Percentiles rank a stretch among this genome's conserved stretches.
Conservation (phyloP, 64 coral and sea anemone genomes). For the Dendronephthya gigantea region DNA sequence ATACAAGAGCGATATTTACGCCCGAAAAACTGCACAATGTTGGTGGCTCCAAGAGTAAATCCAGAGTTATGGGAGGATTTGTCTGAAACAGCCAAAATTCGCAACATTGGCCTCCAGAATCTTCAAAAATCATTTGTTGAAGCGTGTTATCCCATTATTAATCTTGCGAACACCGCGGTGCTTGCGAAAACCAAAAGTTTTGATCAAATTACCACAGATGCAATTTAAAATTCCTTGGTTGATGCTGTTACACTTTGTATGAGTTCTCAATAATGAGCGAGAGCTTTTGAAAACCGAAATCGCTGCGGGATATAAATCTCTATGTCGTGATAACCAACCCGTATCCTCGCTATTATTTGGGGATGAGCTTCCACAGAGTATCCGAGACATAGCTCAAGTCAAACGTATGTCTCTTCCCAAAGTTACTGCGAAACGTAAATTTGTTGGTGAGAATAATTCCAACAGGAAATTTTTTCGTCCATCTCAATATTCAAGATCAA, state of each 20-base stretch:
- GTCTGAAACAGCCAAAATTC: background rate
- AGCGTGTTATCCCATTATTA: background rate
- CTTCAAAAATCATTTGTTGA: background rate
- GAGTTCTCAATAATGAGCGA: conserved; percentile 41
- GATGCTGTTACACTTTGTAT: conserved; percentile 34
- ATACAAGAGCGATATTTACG: no score
- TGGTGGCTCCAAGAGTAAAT: no score
- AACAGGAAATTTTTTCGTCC: no score
- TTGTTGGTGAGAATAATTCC: background rate
- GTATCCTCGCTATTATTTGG: conserved; percentile 26
- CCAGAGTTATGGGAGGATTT: background rate
- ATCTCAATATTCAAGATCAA: background rate
- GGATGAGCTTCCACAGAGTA: no score
- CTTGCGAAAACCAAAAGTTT: conserved; percentile 12
- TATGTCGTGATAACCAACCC: conserved; percentile 22
- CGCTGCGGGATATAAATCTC: conserved; percentile 25
- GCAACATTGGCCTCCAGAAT: background rate
- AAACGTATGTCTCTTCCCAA: conserved; percentile 16
- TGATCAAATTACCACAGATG: conserved; percentile 1
- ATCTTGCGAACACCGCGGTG: conserved; percentile 17
- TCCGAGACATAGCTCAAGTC: conserved; percentile 21
- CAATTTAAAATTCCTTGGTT: conserved; percentile 21
- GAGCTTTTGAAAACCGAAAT: conserved; percentile 27
- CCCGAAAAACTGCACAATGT: no score
- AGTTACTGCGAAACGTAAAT: conserved; percentile 3